A percentile compares a stretch with the other conserved stretches of the same genome.
These are phyloP conservation scores for Deroptyus accipitrinus DNA, from an alignment of 2,113 vertebrate species.

Conservation along the genomic window DNA sequence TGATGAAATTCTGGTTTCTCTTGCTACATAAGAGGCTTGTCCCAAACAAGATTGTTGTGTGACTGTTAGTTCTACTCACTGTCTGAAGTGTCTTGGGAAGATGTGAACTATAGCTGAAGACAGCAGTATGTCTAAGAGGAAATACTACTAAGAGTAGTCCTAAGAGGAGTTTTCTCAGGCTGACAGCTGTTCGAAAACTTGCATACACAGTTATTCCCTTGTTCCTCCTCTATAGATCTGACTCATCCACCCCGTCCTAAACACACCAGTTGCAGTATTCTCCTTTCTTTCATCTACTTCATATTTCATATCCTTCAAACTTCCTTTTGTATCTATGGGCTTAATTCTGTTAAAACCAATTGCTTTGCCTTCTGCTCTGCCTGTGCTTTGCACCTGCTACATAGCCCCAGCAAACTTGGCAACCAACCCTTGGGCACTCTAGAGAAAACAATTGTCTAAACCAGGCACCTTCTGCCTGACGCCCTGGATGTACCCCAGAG, in stretches of 20 bases:
- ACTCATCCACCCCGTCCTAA: neutral
- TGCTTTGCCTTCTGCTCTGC: neutral
- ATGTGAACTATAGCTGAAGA: neutral
- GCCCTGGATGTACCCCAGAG: neutral
- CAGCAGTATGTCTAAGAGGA: neutral
- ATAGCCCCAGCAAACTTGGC: slow-evolving; percentile 11
- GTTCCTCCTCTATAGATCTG: neutral
- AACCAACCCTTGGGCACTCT: neutral
- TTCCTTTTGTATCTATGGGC: neutral
- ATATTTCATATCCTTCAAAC: neutral
- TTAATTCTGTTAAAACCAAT: neutral
- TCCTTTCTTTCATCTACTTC: neutral
- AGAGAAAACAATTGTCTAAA: slow-evolving; percentile 47
- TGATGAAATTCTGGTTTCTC: neutral
- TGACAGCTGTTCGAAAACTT: neutral
- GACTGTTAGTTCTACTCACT: neutral
- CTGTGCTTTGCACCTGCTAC: slow-evolving; percentile 7
- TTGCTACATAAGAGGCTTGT: neutral
- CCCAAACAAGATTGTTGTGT: rapidly evolving
- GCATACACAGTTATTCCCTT: neutral
- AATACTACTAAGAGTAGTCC: neutral
- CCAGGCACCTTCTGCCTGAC: neutral
- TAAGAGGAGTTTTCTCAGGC: neutral
- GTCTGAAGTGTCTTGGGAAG: neutral
- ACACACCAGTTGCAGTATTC: neutral